Evolutionary conservation across 2,888 invertebrate genomes (phyloP), one percentile per base, ranked within the genome.

Genomic region (Pomacea canaliculata): DNA sequence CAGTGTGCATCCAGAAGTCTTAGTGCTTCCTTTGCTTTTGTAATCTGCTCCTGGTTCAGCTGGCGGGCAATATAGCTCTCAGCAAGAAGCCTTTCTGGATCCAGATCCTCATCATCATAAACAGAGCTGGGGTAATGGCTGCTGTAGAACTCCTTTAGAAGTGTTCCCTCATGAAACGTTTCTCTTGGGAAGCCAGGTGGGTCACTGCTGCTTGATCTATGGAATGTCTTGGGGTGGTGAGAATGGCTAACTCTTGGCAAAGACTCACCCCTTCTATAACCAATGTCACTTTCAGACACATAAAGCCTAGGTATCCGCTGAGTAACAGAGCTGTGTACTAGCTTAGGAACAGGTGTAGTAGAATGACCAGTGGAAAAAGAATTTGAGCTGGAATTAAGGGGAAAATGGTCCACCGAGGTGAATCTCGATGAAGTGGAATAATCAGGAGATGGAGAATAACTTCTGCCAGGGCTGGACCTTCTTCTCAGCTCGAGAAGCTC

Each of bases 41-140:
- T 76, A 72, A 81, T 86, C 81, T 83, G 84, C 76, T 71, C 76
- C 72, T 74, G 84, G 79, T 81, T 84, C 75, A 77, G 82, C 70
- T 80, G 77, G 70, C 84, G 80, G 16, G 83, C 77, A 46, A 82
- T 83, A 68, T 82, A 80, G 62, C 85, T 84, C 78, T 86, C 87
- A 62, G 80, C 75, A 16, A 85, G 71, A 48, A 87, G 79, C 69
- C 80, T 80, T 48, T 83, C 82, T 19, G 85, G 82, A 71, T 85
- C 84, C 59, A 80, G 67, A 16, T 70, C 74, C 8, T n/a, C 68
- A 2, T 23, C 56, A 48, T 56, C 68, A 18, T 7, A 19, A 12
- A 10, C n/a, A 63, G 63, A 63, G 27, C 23, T 23, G 16, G 51
- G 51, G 51, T 56, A 56, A 56, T 56, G 51, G 51, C 51, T 56